Percentiles rank a stretch among this genome's conserved stretches.
Conservation (phyloP, 2,797 vertebrate species). For the Malacoctenus gilli region DNA sequence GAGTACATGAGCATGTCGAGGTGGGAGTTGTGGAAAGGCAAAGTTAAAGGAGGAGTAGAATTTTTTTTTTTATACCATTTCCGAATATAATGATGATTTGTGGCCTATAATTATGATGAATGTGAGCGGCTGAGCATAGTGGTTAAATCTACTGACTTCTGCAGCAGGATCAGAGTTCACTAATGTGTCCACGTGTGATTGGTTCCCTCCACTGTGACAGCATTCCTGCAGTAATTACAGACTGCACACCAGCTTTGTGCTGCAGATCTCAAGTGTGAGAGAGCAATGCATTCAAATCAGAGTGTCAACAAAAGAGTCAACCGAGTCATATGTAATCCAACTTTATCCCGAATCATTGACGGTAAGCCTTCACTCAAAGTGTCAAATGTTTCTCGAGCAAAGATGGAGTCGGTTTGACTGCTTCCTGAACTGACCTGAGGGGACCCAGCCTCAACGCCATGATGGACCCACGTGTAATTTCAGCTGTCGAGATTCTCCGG, state of each 20-base stretch:
- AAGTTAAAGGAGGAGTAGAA: too few relatives aligned
- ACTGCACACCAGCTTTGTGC: slow-evolving; percentile 3
- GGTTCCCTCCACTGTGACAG: slow-evolving; percentile 1
- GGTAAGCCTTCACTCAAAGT: not conserved
- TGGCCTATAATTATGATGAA: not conserved
- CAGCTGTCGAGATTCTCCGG: slow-evolving; percentile 33
- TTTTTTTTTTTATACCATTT: too few relatives aligned
- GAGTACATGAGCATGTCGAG: too few relatives aligned
- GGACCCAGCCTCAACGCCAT: not conserved
- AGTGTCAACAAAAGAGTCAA: slow-evolving; percentile 23
- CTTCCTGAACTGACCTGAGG: slow-evolving; percentile 28
- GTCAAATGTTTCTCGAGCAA: slow-evolving; percentile 5
- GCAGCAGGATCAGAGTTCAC: not conserved
- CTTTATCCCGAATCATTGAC: not conserved
- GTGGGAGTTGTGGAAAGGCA: too few relatives aligned
- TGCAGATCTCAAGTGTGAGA: not conserved
- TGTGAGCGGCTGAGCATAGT: not conserved
- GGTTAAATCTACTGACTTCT: too few relatives aligned
- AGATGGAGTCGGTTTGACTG: slow-evolving; percentile 3
- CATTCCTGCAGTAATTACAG: slow-evolving; percentile 6
- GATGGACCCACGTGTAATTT: slow-evolving; percentile 41
- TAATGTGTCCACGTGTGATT: not conserved
- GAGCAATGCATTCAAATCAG: slow-evolving; percentile 3
- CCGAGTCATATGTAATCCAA: slow-evolving; percentile 4
- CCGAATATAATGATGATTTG: not conserved